Percentiles rank a stretch among this genome's conserved stretches.
phyloP scores from a whole-genome alignment of 2,797 vertebrate species.

The Lophotriccus pileatus region DNA sequence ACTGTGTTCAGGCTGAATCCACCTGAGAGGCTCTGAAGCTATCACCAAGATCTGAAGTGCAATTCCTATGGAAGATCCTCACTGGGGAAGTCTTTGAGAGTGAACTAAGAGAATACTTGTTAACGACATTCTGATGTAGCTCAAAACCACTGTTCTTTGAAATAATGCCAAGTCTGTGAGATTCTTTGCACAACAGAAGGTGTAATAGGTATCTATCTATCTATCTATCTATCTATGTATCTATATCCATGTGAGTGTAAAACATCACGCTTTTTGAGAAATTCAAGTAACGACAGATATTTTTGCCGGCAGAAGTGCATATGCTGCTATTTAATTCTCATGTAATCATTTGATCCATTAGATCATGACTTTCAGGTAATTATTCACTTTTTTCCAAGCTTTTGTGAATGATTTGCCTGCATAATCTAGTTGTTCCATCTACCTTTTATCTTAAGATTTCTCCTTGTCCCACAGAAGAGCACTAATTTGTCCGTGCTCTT shows the following conservation, averaged over 20 bases:
- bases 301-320: not conserved
- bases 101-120: not conserved
- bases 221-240: not conserved
- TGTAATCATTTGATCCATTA: not conserved
- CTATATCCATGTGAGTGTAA: not conserved
- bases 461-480: not conserved
- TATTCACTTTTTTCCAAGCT: not conserved
- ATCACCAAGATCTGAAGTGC: not conserved
- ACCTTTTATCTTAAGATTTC: conserved; percentile 15
- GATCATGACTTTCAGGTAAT: not conserved
- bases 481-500: conserved; percentile 12
- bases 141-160: not conserved
- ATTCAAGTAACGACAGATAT: not conserved
- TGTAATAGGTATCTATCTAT: not conserved
- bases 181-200: not conserved
- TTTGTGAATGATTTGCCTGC: conserved; percentile 12
- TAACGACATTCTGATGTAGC: not conserved
- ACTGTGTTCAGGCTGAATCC: not conserved
- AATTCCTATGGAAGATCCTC: not conserved
- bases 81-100: not conserved
- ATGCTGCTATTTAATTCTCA: not conserved
- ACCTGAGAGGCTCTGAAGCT: not conserved
- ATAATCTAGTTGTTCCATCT: conserved; percentile 32
- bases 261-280: not conserved
- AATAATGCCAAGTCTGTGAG: not conserved